Conservation (phyloP, 1,140 invertebrate genomes). For the Lepidurus arcticus region DNA sequence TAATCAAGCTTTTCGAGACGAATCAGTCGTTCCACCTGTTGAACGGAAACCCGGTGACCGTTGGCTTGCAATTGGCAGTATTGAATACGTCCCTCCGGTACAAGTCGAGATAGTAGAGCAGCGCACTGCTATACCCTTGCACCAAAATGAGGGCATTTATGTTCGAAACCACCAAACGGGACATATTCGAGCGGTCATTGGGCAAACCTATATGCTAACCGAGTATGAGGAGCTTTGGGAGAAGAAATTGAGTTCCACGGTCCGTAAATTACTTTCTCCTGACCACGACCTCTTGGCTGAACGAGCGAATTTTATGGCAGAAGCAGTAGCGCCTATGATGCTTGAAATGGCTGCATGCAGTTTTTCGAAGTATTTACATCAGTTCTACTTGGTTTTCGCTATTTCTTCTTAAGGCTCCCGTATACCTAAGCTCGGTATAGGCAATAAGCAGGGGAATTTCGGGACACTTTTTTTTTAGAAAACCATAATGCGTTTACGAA, state of each 20-base stretch:
- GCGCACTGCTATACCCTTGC: constrained; percentile 49
- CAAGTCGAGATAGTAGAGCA: constrained; percentile 50
- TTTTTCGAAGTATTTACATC: not conserved
- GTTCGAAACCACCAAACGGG: constrained; percentile 51
- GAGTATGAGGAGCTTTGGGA: constrained; percentile 53
- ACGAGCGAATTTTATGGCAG: constrained; percentile 39
- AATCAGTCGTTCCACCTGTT: constrained; percentile 32
- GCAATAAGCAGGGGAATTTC: no score
- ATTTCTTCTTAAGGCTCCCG: no score
- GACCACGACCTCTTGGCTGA: constrained; percentile 48
- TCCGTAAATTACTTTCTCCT: constrained; percentile 44
- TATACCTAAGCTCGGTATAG: no score
- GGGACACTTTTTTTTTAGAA: no score
- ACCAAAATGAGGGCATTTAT: constrained; percentile 54
- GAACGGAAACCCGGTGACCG: constrained; percentile 47
- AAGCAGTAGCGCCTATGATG: not conserved
- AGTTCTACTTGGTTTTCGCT: no score
- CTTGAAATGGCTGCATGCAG: not conserved
- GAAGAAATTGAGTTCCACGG: constrained; percentile 46
- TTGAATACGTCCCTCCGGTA: constrained; percentile 51
- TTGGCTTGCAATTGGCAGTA: constrained; percentile 53
- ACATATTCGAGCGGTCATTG: constrained; percentile 48
- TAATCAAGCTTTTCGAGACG: not conserved
- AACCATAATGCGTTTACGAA: no score
- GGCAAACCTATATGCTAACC: constrained; percentile 52